phyloP scores from a whole-genome alignment of 2,888 invertebrate genomes.

The Apeira syringaria region DNA sequence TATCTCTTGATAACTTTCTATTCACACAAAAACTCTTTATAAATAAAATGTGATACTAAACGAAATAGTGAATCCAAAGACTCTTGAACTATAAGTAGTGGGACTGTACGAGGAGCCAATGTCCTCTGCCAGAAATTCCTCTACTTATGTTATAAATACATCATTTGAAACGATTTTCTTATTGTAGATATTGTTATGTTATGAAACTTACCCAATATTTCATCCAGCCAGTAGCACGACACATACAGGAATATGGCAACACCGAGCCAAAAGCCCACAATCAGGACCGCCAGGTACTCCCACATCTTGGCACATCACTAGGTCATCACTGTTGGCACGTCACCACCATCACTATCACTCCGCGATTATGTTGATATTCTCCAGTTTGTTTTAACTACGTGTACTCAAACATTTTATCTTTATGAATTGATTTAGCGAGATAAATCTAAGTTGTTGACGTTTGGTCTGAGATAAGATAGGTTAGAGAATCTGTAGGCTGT shows the following conservation, averaged over 20 bases:
- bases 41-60: too few species aligned
- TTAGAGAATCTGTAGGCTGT: slow-evolving; percentile 16
- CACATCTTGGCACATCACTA: slow-evolving; percentile 55
- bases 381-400: neutral
- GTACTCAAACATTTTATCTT: slow-evolving; percentile 14
- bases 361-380: neutral
- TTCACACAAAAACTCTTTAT: too few species aligned
- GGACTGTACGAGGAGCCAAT: too few species aligned
- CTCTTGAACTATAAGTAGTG: too few species aligned
- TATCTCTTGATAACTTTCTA: too few species aligned
- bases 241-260: slow-evolving; percentile 78
- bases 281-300: slow-evolving; percentile 70
- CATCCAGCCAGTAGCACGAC: slow-evolving; percentile 84
- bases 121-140: too few species aligned
- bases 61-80: too few species aligned
- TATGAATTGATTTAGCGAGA: slow-evolving; percentile 14
- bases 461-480: slow-evolving; percentile 9
- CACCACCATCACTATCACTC: slow-evolving; percentile 22
- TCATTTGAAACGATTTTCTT: too few species aligned
- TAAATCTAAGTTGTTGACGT: slow-evolving; percentile 17
- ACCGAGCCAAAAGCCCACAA: slow-evolving; percentile 78
- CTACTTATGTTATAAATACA: too few species aligned
- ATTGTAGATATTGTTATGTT: neutral
- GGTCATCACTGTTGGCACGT: slow-evolving; percentile 25
- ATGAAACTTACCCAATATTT: slow-evolving; percentile 82